Conservation (phyloP, 2,113 vertebrate species). For the Phaetusa simplex region DNA sequence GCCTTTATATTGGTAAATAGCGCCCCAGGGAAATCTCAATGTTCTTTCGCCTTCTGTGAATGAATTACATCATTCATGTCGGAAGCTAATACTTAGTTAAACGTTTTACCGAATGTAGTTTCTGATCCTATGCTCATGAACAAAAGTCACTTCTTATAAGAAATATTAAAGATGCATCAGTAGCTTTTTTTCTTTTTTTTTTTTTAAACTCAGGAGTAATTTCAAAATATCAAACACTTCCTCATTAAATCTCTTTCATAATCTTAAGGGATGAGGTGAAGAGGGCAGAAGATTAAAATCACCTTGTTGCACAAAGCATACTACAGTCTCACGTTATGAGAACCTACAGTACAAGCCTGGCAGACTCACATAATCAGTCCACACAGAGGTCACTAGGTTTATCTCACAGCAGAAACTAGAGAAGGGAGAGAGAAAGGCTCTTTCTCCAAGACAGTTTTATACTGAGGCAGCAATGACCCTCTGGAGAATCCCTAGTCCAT, state of each 20-base stretch:
- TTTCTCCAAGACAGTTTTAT: neutral
- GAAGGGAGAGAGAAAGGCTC: neutral
- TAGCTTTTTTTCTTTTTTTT: neutral
- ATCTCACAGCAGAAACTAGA: neutral
- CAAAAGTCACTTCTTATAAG: neutral
- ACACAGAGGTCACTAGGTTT: neutral
- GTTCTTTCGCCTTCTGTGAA: conserved; percentile 5
- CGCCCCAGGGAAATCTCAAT: neutral
- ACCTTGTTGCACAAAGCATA: neutral
- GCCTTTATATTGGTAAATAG: neutral
- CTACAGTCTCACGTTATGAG: neutral
- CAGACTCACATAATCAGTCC: neutral
- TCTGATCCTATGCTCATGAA: neutral
- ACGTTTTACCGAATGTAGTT: neutral
- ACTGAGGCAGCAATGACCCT: neutral
- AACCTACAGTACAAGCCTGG: neutral
- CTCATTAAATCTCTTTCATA: neutral
- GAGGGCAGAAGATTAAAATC: neutral
- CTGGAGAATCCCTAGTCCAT: neutral
- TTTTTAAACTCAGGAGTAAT: neutral
- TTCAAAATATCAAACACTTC: neutral
- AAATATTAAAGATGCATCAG: neutral
- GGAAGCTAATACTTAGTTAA: neutral
- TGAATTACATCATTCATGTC: neutral
- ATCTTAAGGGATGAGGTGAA: neutral